These are phyloP conservation scores for Ectobius pallidus DNA, from an alignment of 2,888 invertebrate species.

Conservation along the genomic window DNA sequence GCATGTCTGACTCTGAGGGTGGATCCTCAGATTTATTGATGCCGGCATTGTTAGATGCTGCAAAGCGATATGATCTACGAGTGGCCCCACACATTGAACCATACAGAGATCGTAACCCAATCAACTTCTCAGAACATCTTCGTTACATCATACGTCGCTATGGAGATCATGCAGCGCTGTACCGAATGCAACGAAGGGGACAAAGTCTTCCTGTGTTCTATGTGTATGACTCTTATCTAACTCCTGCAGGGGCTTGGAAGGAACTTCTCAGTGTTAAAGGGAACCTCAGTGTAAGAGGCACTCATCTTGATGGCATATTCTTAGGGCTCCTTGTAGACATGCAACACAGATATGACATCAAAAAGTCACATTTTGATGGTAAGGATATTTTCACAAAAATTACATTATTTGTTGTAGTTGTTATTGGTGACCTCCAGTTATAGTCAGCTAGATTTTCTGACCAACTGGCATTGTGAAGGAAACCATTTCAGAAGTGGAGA, in stretches of 20 bases:
- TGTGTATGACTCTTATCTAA: constrained; percentile 67
- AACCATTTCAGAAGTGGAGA: too few species aligned
- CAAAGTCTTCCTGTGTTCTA: constrained; percentile 65
- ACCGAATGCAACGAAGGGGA: constrained; percentile 51
- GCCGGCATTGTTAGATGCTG: constrained; percentile 53
- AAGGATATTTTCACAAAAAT: too few species aligned
- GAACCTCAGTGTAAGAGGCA: constrained; percentile 59
- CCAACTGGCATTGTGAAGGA: too few species aligned
- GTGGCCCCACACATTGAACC: constrained; percentile 67
- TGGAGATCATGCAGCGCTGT: constrained; percentile 62
- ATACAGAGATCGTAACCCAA: constrained; percentile 59
- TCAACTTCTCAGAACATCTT: constrained; percentile 58
- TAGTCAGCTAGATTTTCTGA: too few species aligned
- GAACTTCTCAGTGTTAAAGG: constrained; percentile 56
- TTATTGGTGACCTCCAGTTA: too few species aligned
- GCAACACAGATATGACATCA: constrained; percentile 60
- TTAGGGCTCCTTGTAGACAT: constrained; percentile 64
- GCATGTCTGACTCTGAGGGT: constrained; percentile 48
- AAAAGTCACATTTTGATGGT: constrained; percentile 61
- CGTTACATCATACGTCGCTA: constrained; percentile 56
- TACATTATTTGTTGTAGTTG: too few species aligned
- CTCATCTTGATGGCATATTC: constrained; percentile 63
- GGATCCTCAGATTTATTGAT: constrained; percentile 55
- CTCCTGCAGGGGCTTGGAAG: constrained; percentile 61
- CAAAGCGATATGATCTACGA: constrained; percentile 58